phyloP scores from a whole-genome alignment of 2,797 vertebrate species.

The Lacerta viridis region DNA sequence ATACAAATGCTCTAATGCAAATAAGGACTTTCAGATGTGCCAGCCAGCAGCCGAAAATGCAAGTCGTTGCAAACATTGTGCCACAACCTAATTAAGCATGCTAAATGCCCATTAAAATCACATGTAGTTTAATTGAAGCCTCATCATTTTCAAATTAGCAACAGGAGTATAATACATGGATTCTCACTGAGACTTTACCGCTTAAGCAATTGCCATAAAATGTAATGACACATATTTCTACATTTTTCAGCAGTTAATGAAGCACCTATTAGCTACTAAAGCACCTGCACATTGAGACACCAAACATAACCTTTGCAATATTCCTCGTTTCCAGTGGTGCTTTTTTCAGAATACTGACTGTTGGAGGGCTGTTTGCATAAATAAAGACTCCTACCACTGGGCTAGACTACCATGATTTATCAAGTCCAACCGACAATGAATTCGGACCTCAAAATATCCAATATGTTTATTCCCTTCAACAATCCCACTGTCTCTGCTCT shows the following conservation, averaged over 20 bases:
- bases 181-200: conserved; percentile 36
- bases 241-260: background rate
- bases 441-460: background rate
- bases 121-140: conserved; percentile 4
- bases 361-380: background rate
- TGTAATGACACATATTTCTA: background rate
- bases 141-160: background rate
- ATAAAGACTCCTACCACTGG: background rate
- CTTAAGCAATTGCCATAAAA: conserved; percentile 6
- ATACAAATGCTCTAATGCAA: background rate
- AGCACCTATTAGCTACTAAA: background rate
- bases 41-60: background rate
- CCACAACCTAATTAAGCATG: background rate
- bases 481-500: background rate
- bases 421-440: background rate
- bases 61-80: background rate
- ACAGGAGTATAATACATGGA: background rate
- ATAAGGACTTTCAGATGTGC: background rate
- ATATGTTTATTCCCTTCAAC: background rate
- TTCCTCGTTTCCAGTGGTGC: accelerated
- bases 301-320: accelerated
- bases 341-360: no score
- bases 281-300: background rate
- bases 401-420: background rate
- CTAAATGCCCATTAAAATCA: background rate